Evolutionary conservation across 1,140 invertebrate species (phyloP).

Genomic region (Drosophila melanogaster): DNA sequence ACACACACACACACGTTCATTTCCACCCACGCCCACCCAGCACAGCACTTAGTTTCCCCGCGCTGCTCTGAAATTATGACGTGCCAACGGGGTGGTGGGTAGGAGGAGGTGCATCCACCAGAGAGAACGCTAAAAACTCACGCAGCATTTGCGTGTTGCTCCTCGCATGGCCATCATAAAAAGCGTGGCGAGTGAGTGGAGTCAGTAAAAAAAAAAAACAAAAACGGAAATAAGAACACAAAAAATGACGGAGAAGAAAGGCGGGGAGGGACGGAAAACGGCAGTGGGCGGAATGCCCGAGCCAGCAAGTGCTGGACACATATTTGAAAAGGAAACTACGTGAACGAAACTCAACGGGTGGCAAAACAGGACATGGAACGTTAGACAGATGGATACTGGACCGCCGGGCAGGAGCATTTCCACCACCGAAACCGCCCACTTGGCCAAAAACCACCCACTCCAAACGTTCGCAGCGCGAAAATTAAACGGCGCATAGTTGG

Average conservation of each 20-base stretch:
- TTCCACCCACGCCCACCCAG: conserved; percentile 7
- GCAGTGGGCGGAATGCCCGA: conserved; percentile 18
- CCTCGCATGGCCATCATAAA: conserved; percentile 50
- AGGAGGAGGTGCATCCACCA: conserved; percentile 1
- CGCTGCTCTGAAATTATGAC: conserved; percentile 72
- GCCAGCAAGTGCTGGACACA: conserved; percentile 73
- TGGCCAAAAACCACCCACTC: conserved; percentile 3
- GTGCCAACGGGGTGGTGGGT: conserved; percentile 45
- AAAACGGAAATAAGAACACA: conserved; percentile 4
- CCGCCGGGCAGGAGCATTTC: conserved; percentile 1
- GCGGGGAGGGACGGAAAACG: neutral
- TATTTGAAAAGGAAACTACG: conserved; percentile 83
- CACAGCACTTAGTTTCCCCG: conserved; percentile 38
- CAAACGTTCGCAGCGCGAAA: conserved; percentile 56
- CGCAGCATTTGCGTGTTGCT: conserved; percentile 81
- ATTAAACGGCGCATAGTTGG: conserved; percentile 75
- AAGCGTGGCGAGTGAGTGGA: conserved; percentile 52
- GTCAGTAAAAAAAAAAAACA: conserved; percentile 13
- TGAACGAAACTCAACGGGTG: conserved; percentile 65
- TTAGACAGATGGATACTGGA: conserved; percentile 46
- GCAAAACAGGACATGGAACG: conserved; percentile 62
- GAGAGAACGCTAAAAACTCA: conserved; percentile 43
- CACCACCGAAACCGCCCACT: conserved; percentile 34
- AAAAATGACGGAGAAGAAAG: conserved; percentile 11
- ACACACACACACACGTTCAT: conserved; percentile 13